Conservation (phyloP, 2,888 invertebrate species). For the Cheiracanthium punctorium region DNA sequence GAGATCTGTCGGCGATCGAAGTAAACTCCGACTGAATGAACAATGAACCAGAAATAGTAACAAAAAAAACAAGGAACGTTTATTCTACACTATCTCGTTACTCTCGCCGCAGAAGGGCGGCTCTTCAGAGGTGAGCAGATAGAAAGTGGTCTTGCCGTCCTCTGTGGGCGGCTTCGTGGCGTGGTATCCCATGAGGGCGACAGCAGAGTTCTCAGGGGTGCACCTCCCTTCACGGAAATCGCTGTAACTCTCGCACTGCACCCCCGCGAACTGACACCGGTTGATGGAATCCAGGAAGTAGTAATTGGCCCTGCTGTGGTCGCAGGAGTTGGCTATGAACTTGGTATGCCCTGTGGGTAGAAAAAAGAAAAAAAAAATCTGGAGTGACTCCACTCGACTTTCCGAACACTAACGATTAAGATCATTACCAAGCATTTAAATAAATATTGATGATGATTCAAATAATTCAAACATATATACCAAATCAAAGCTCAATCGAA, state of each 20-base stretch:
- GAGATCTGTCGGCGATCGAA: too few relatives aligned
- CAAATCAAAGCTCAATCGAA: too few relatives aligned
- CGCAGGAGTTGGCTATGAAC: conserved; percentile 28
- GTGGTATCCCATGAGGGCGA: conserved; percentile 44
- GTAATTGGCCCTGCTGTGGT: conserved; percentile 30
- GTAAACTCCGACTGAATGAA: too few relatives aligned
- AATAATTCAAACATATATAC: too few relatives aligned
- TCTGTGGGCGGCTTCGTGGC: not conserved
- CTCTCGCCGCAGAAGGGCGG: not conserved
- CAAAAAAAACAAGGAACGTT: too few relatives aligned
- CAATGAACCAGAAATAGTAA: too few relatives aligned
- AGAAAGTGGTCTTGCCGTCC: not conserved
- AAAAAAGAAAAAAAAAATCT: too few relatives aligned
- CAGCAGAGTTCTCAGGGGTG: conserved; percentile 1
- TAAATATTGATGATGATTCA: too few relatives aligned
- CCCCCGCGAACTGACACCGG: conserved; percentile 32
- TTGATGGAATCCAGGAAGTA: conserved; percentile 37
- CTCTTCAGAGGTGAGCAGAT: not conserved
- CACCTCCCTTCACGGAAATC: conserved; percentile 24
- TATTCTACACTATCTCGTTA: not conserved
- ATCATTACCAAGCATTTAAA: too few relatives aligned
- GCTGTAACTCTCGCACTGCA: conserved; percentile 34
- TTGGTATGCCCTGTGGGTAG: conserved; percentile 29
- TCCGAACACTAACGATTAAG: too few relatives aligned
- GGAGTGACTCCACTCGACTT: too few relatives aligned